phyloP scores from a whole-genome alignment of 2,888 invertebrate genomes.

The Autographa pulchrina region DNA sequence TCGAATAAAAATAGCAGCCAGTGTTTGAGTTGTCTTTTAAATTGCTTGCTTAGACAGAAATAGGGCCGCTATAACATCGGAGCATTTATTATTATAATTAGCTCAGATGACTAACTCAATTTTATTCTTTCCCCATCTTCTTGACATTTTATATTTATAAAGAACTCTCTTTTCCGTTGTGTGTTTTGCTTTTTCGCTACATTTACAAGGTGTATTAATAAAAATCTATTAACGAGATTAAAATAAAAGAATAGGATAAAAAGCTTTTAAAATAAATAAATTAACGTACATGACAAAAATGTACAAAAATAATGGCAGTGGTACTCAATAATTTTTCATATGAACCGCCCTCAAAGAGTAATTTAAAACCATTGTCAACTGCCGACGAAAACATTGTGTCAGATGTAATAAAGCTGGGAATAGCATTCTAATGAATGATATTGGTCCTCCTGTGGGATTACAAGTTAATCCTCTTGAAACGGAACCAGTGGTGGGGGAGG shows the following conservation, averaged over 20 bases:
- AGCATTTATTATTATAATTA: constrained; percentile 51
- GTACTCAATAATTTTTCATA: constrained; percentile 56
- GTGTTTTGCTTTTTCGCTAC: not conserved
- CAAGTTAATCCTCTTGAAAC: constrained; percentile 87
- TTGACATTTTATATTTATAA: constrained; percentile 16
- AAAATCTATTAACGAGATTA: not conserved
- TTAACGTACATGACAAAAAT: constrained; percentile 19
- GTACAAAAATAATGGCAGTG: constrained; percentile 32
- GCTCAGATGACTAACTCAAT: constrained; percentile 32
- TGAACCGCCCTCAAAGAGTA: constrained; percentile 73
- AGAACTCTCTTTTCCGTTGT: not conserved
- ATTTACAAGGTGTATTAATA: not conserved
- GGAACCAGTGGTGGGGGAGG: constrained; percentile 66
- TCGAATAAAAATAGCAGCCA: constrained; percentile 51
- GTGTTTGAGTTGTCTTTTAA: constrained; percentile 55
- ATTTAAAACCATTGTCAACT: constrained; percentile 77
- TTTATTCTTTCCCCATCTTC: constrained; percentile 40
- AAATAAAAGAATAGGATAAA: not conserved
- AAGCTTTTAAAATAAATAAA: constrained; percentile 4
- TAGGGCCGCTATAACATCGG: constrained; percentile 39
- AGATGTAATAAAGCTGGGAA: constrained; percentile 82
- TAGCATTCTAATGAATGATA: constrained; percentile 87
- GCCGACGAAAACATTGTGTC: constrained; percentile 71
- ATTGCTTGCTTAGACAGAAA: constrained; percentile 51
- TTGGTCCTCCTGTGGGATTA: constrained; percentile 86